These are phyloP conservation scores for Coptotermes formosanus DNA, from an alignment of 1,140 invertebrate species.

Conservation along the genomic window DNA sequence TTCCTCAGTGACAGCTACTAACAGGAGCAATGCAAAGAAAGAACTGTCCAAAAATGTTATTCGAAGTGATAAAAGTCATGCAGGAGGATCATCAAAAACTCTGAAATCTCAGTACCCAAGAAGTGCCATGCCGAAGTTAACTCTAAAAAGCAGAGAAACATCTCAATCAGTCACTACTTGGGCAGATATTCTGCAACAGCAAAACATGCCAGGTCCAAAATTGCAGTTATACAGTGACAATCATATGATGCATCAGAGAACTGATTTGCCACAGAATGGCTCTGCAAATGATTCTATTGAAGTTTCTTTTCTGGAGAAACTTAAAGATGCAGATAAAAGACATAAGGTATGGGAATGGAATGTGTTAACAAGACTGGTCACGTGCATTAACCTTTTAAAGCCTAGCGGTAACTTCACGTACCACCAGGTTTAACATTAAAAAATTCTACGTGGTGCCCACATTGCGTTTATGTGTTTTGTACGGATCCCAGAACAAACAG, in stretches of 20 bases:
- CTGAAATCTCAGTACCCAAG: not conserved
- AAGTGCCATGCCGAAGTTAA: conserved; percentile 3
- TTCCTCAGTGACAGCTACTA: not conserved
- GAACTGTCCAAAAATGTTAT: not conserved
- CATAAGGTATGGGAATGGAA: not conserved
- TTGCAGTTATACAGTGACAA: not conserved
- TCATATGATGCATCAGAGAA: not conserved
- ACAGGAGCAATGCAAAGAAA: not conserved
- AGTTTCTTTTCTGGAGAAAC: not conserved
- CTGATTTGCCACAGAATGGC: not conserved
- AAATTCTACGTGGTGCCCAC: no score
- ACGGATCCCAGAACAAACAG: no score
- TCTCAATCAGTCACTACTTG: not conserved
- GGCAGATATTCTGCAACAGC: not conserved
- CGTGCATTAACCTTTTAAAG: no score
- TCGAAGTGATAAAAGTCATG: conserved; percentile 26
- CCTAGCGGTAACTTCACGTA: no score
- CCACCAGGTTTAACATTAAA: no score
- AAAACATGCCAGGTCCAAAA: not conserved
- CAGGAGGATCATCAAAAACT: not conserved
- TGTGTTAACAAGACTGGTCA: not conserved
- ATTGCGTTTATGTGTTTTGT: no score
- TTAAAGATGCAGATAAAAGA: not conserved
- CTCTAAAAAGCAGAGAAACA: not conserved
- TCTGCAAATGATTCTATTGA: not conserved